phyloP scores from a whole-genome alignment of 2,888 invertebrate species.

The Julus scanicus region DNA sequence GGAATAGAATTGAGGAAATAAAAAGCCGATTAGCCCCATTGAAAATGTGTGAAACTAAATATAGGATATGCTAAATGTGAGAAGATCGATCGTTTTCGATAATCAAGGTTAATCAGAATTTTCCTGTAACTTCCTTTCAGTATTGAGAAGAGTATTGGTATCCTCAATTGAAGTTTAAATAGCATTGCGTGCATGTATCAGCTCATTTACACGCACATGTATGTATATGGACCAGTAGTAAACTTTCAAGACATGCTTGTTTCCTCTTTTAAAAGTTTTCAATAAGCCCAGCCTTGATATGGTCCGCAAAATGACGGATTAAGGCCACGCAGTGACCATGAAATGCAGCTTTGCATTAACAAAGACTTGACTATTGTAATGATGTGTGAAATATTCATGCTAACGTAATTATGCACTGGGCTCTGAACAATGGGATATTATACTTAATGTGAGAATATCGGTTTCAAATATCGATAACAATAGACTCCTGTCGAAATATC shows the following conservation, averaged over 20 bases:
- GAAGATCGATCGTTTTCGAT: background rate
- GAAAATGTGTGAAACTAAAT: background rate
- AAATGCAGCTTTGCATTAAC: background rate
- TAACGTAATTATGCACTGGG: background rate
- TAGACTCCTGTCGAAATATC: no score
- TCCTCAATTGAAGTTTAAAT: background rate
- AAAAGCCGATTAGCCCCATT: background rate
- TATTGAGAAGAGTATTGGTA: background rate
- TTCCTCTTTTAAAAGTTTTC: background rate
- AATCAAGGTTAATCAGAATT: background rate
- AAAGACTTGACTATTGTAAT: background rate
- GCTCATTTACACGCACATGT: background rate
- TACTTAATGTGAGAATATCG: no score
- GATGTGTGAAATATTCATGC: background rate
- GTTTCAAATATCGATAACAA: no score
- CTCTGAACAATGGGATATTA: background rate
- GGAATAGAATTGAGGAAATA: slow-evolving; percentile 2
- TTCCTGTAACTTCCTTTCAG: background rate
- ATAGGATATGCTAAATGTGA: background rate
- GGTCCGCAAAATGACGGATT: background rate
- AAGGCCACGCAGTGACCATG: background rate
- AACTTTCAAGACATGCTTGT: background rate
- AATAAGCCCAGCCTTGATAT: background rate
- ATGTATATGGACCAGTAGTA: background rate
- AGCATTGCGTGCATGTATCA: background rate